A percentile compares a stretch with the other conserved stretches of the same genome.
These are phyloP conservation scores for Neoscelio sp. DNA, from an alignment of 2,888 invertebrate species.

Conservation along the genomic window DNA sequence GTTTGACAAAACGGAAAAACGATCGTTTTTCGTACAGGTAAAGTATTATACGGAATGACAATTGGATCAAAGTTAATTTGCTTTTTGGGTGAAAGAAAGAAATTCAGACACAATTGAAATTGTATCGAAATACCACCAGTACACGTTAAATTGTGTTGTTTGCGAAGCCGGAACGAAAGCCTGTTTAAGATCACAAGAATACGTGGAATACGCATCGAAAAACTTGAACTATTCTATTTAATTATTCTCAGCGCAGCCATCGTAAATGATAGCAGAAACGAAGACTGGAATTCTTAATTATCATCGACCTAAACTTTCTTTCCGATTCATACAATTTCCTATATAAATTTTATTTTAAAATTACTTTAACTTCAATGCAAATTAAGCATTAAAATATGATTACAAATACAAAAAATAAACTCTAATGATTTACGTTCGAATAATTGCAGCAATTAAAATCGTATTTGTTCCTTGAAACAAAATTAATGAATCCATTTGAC, in stretches of 20 bases:
- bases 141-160: constrained; percentile 16
- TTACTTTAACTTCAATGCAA: too few species aligned
- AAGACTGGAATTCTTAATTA: constrained; percentile 23
- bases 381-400: too few species aligned
- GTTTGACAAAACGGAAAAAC: too few species aligned
- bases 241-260: constrained; percentile 26
- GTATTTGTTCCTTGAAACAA: neutral
- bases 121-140: neutral
- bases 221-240: constrained; percentile 5
- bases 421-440: too few species aligned
- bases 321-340: constrained; percentile 1
- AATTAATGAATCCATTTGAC: neutral
- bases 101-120: constrained; percentile 5
- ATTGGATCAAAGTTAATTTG: constrained; percentile 15
- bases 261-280: constrained; percentile 16
- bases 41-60: constrained; percentile 6
- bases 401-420: too few species aligned
- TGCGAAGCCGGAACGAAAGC: neutral
- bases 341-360: neutral
- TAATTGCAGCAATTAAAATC: neutral
- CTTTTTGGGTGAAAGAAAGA: neutral
- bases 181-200: constrained; percentile 17
- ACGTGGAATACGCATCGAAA: neutral
- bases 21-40: too few species aligned
- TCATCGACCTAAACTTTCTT: neutral